Percentiles rank a stretch among this genome's conserved stretches.
Evolutionary conservation across 2,113 vertebrate species (phyloP).

Genomic region (Furnarius figulus): DNA sequence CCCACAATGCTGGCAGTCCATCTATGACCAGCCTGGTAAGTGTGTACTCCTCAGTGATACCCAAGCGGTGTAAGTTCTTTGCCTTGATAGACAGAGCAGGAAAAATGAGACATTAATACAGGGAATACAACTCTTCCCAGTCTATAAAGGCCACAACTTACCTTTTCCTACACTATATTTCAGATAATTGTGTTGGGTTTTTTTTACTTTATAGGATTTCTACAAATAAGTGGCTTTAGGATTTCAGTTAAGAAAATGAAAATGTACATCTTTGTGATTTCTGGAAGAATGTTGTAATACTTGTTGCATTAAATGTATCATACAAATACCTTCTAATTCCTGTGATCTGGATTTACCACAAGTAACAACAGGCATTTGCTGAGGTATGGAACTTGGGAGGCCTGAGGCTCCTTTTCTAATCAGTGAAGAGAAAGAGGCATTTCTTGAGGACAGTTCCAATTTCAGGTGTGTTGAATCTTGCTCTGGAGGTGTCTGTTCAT

Average conservation of each 20-base stretch:
- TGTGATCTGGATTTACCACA: background rate
- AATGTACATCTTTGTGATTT: background rate
- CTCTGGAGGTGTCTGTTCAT: background rate
- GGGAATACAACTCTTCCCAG: background rate
- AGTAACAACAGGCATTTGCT: background rate
- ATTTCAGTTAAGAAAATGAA: background rate
- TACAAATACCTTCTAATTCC: background rate
- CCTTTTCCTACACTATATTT: background rate
- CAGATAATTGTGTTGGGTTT: background rate
- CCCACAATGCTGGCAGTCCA: background rate
- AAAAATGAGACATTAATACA: background rate
- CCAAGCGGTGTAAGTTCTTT: slow-evolving; percentile 66
- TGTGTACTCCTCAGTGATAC: slow-evolving; percentile 63
- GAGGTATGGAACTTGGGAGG: background rate
- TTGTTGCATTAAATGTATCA: background rate
- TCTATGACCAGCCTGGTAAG: slow-evolving; percentile 34
- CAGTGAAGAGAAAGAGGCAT: background rate
- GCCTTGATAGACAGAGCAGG: slow-evolving; percentile 36
- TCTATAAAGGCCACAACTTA: background rate
- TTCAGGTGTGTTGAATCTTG: background rate
- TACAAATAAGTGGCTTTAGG: background rate
- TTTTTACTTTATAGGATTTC: background rate
- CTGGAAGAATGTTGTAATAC: background rate
- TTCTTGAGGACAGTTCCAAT: background rate
- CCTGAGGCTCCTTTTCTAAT: background rate